Percentiles rank a stretch among this genome's conserved stretches.
Evolutionary conservation across 2,888 invertebrate genomes (phyloP).

Genomic region (Monoplex corrugatus): DNA sequence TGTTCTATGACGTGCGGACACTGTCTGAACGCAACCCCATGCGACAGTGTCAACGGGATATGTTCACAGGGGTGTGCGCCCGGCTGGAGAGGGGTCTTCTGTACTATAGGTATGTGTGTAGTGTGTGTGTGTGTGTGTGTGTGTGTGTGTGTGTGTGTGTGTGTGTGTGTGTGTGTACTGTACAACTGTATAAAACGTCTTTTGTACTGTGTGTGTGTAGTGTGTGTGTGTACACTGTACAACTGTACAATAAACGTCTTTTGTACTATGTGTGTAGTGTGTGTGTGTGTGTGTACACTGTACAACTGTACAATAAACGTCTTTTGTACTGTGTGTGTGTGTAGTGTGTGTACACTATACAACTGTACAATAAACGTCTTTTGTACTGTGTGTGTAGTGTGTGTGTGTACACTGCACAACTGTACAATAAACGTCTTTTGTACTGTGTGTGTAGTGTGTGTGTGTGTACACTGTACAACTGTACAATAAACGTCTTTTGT

Average conservation of each 20-base stretch:
- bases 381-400: too few relatives aligned
- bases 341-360: too few relatives aligned
- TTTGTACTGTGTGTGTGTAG: neutral
- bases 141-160: neutral
- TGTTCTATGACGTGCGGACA: conserved; percentile 66
- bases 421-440: too few relatives aligned
- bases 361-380: too few relatives aligned
- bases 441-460: too few relatives aligned
- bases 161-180: neutral
- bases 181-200: neutral
- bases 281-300: neutral
- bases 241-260: neutral
- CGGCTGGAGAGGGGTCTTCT: conserved; percentile 72
- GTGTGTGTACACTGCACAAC: too few relatives aligned
- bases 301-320: too few relatives aligned
- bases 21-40: conserved; percentile 67
- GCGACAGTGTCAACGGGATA: conserved; percentile 81
- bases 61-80: conserved; percentile 69
- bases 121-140: neutral
- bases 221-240: neutral
- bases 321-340: too few relatives aligned
- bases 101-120: conserved; percentile 54
- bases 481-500: too few relatives aligned
- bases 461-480: too few relatives aligned
- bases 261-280: neutral